phyloP scores from a whole-genome alignment of 2,797 vertebrate genomes.

The Psittacula derbiana region DNA sequence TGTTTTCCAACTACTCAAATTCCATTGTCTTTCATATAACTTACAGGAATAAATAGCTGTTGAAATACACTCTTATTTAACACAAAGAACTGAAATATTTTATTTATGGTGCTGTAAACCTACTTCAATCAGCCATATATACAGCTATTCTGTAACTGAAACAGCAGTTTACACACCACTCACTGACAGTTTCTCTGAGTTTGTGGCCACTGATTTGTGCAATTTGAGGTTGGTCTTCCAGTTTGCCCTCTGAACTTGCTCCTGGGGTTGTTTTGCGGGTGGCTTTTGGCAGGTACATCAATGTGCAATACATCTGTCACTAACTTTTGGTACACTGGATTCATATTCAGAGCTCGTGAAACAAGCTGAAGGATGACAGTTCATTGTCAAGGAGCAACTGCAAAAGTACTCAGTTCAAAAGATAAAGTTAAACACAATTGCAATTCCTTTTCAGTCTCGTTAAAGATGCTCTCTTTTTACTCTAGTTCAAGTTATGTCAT shows the following conservation, averaged over 20 bases:
- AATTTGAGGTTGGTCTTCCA: background rate
- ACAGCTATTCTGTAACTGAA: background rate
- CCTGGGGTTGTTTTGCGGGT: background rate
- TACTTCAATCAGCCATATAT: background rate
- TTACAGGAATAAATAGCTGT: background rate
- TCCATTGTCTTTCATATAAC: background rate
- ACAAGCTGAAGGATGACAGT: background rate
- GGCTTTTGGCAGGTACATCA: background rate
- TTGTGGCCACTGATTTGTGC: background rate
- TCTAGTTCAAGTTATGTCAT: background rate
- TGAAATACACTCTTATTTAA: background rate
- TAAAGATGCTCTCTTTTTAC: background rate
- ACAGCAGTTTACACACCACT: background rate
- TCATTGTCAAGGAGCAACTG: background rate
- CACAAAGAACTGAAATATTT: background rate
- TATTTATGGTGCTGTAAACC: background rate
- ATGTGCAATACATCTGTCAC: background rate
- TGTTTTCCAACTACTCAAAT: background rate
- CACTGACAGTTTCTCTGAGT: background rate
- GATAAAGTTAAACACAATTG: background rate
- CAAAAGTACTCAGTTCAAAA: background rate
- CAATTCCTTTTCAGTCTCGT: background rate
- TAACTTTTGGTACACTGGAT: background rate
- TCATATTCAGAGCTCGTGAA: background rate
- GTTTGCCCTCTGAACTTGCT: background rate